These are phyloP conservation scores for Tachina grossa DNA, from an alignment of 2,888 invertebrate genomes.

Conservation along the genomic window DNA sequence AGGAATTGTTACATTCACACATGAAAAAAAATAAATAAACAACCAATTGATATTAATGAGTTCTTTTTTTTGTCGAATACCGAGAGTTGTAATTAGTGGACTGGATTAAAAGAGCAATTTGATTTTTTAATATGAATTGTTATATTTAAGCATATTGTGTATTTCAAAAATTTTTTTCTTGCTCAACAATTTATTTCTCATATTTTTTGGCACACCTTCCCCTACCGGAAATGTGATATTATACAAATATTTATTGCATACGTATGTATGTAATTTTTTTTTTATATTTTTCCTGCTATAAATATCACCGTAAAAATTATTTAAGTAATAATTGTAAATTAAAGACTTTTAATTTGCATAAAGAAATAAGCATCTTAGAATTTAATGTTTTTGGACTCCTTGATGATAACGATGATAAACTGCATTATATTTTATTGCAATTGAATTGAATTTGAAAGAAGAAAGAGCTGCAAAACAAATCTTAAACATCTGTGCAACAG, in stretches of 20 bases:
- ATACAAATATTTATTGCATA: neutral
- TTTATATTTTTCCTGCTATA: neutral
- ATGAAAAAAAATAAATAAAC: conserved; percentile 2
- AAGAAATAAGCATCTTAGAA: conserved; percentile 35
- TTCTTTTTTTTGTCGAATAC: conserved; percentile 9
- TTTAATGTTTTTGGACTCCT: conserved; percentile 43
- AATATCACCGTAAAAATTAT: conserved; percentile 31
- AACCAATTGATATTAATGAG: conserved; percentile 44
- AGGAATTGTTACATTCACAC: neutral
- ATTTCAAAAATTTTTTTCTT: neutral
- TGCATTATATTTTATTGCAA: conserved; percentile 66
- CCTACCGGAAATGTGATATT: too few relatives aligned
- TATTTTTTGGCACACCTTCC: too few relatives aligned
- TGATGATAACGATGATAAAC: conserved; percentile 60
- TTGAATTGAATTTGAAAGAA: conserved; percentile 54
- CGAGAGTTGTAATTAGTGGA: conserved; percentile 32
- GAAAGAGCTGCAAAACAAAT: conserved; percentile 1
- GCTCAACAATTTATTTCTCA: too few relatives aligned
- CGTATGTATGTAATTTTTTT: neutral
- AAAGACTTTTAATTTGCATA: conserved; percentile 48
- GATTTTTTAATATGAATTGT: neutral
- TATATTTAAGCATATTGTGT: neutral
- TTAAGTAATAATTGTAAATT: conserved; percentile 50
- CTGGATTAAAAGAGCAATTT: conserved; percentile 50
- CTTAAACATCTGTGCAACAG: conserved; percentile 63